phyloP scores from a whole-genome alignment of 2,888 invertebrate genomes.

The Empis livida region DNA sequence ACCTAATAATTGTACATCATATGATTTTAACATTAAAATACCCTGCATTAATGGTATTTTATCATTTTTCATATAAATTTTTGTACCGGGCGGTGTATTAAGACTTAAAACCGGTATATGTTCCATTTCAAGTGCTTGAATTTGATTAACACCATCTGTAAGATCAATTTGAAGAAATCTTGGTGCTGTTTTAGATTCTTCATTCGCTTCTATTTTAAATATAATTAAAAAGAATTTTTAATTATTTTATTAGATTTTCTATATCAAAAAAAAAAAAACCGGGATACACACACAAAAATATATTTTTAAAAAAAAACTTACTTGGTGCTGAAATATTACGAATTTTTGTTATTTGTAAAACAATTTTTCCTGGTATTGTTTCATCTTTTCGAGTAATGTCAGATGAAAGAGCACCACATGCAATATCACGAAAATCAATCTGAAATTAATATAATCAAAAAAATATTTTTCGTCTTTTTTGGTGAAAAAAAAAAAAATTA shows the following conservation, averaged over 20 bases:
- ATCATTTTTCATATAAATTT: constrained; percentile 46
- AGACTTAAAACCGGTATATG: constrained; percentile 56
- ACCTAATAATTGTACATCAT: constrained; percentile 60
- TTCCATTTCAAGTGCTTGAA: constrained; percentile 66
- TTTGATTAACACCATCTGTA: constrained; percentile 70
- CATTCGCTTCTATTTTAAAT: constrained; percentile 48
- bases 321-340: constrained; percentile 80
- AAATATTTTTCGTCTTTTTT: background rate
- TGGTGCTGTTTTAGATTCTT: constrained; percentile 69
- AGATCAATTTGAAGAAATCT: constrained; percentile 71
- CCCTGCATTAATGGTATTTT: constrained; percentile 54
- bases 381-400: constrained; percentile 46
- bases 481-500: background rate
- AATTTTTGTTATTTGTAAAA: constrained; percentile 79
- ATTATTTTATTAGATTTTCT: too few relatives aligned
- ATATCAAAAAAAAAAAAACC: too few relatives aligned
- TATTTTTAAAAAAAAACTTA: too few relatives aligned
- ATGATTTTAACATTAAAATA: constrained; percentile 55
- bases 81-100: constrained; percentile 83
- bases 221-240: too few relatives aligned
- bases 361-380: constrained; percentile 43
- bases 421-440: constrained; percentile 65
- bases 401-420: constrained; percentile 58
- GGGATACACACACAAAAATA: too few relatives aligned
- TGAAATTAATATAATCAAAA: constrained; percentile 9